phyloP scores from a whole-genome alignment of 2,888 invertebrate genomes.

The Herminia tarsipennalis region DNA sequence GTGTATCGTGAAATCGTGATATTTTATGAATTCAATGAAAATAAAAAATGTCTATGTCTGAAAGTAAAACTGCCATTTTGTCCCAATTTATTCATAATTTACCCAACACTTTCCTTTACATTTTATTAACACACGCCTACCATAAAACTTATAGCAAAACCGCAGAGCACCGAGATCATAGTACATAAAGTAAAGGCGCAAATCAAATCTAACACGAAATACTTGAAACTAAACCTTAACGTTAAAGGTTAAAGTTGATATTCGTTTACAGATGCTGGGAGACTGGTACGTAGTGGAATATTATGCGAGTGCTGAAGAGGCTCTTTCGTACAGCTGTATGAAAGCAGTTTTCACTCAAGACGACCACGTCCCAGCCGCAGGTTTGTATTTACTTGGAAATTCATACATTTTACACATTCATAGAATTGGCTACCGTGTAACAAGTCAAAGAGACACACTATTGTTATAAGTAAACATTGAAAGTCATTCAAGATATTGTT shows the following conservation, averaged over 20 bases:
- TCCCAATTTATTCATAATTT: too few species aligned
- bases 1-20: too few species aligned
- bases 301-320: constrained; percentile 95
- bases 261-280: constrained; percentile 88
- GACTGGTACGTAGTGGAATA: constrained; percentile 95
- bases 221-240: neutral
- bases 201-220: constrained; percentile 9
- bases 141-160: constrained; percentile 23
- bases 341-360: constrained; percentile 88
- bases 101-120: too few species aligned
- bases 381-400: constrained; percentile 40
- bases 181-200: constrained; percentile 25
- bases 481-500: too few species aligned
- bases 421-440: neutral
- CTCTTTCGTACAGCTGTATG: constrained; percentile 94
- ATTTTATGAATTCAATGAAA: too few species aligned
- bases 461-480: too few species aligned
- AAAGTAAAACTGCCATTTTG: too few species aligned
- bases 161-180: constrained; percentile 16
- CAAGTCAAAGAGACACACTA: too few species aligned
- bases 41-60: neutral
- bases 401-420: neutral
- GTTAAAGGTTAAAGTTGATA: neutral
- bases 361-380: constrained; percentile 72
- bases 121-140: constrained; percentile 17